Evolutionary conservation across 2,113 vertebrate genomes (phyloP).

Genomic region (Neofelis nebulosa): DNA sequence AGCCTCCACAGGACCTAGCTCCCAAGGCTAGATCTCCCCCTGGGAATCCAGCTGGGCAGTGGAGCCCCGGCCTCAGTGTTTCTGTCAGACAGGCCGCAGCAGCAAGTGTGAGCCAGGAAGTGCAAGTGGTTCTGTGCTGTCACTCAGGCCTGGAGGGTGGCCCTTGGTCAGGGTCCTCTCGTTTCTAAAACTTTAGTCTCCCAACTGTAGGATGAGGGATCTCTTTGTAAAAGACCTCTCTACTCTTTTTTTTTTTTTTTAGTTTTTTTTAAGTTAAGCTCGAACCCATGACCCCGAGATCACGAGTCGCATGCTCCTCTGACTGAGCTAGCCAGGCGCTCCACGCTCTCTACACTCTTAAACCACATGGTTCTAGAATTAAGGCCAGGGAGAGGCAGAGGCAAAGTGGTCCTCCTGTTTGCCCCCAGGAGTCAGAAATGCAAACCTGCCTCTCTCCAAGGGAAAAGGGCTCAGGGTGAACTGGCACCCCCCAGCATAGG

Average conservation of each 20-base stretch:
- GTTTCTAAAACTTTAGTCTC: background rate
- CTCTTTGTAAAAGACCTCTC: background rate
- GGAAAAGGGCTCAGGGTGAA: background rate
- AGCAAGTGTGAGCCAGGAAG: background rate
- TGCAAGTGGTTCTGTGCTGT: background rate
- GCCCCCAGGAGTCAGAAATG: background rate
- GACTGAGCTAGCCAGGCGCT: background rate
- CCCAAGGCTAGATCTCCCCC: background rate
- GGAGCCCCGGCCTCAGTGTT: background rate
- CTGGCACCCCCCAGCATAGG: background rate
- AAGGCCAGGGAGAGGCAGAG: background rate
- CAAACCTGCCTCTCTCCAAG: background rate
- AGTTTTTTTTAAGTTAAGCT: background rate
- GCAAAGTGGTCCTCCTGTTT: background rate
- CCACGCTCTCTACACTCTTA: background rate
- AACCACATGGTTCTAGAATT: background rate
- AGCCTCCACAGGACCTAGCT: background rate
- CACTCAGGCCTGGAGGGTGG: background rate
- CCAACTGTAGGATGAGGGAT: background rate
- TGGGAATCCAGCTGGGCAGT: background rate
- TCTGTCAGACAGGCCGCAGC: too few relatives aligned
- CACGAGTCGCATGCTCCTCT: background rate
- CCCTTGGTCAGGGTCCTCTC: background rate
- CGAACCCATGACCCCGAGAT: background rate
- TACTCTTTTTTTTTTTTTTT: background rate